These are phyloP conservation scores for Catharus minimus DNA, from an alignment of 2,113 vertebrate genomes.

Conservation along the genomic window DNA sequence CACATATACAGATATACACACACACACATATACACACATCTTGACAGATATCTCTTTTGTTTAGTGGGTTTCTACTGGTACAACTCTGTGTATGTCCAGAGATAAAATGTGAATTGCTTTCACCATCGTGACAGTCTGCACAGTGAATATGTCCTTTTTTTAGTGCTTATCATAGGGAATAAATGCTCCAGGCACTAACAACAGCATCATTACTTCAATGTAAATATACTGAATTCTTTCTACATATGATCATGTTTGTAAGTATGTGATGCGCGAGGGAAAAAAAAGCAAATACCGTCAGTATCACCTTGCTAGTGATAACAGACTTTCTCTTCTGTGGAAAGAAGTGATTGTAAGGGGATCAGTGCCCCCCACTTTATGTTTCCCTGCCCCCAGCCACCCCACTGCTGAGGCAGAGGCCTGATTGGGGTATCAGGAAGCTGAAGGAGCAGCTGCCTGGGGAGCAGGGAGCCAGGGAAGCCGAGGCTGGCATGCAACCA, in stretches of 20 bases:
- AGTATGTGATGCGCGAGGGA: neutral
- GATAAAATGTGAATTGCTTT: neutral
- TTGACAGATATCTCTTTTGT: neutral
- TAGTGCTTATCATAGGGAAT: neutral
- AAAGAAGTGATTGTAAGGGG: neutral
- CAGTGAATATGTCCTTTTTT: neutral
- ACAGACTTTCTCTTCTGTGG: neutral
- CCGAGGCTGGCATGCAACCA: neutral
- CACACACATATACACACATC: rapidly evolving
- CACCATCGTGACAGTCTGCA: neutral
- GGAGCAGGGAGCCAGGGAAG: neutral
- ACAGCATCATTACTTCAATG: neutral
- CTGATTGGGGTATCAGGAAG: neutral
- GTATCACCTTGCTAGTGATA: neutral
- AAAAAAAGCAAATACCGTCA: neutral
- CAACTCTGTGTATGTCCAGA: neutral
- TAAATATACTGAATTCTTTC: neutral
- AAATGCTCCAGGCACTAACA: neutral
- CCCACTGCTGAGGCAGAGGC: neutral
- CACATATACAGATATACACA: rapidly evolving
- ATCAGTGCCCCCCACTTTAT: neutral
- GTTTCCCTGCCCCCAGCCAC: neutral
- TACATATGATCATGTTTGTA: neutral
- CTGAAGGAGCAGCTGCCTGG: neutral
- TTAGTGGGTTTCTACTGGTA: neutral